phyloP scores from a whole-genome alignment of 2,113 vertebrate genomes.

The Apus apus region DNA sequence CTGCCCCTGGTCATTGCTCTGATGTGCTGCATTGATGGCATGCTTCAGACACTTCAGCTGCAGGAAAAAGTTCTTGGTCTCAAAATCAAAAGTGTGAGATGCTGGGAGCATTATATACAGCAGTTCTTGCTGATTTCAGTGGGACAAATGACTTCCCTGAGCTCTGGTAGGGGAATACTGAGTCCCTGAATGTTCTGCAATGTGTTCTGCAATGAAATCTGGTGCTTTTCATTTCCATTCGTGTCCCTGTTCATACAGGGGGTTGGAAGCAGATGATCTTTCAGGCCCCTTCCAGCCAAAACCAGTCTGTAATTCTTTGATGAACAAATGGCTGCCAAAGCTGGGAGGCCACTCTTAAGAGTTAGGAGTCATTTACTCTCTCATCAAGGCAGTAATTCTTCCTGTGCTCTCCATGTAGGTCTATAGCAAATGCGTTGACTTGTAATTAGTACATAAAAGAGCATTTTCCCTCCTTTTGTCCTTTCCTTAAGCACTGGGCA shows the following conservation, averaged over 20 bases:
- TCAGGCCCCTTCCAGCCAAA: no score
- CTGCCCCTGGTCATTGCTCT: conserved; percentile 36
- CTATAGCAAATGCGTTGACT: neutral
- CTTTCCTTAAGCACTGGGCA: neutral
- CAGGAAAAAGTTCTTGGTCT: neutral
- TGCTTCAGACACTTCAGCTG: neutral
- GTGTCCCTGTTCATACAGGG: no score
- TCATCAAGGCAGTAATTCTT: conserved; percentile 37
- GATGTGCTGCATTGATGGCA: neutral
- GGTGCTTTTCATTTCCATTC: neutral
- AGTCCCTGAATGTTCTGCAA: neutral
- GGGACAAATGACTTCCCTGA: neutral
- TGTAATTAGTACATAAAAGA: conserved; percentile 28
- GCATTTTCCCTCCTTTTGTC: neutral
- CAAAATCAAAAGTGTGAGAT: neutral
- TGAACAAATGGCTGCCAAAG: no score
- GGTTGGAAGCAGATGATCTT: no score
- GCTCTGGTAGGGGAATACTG: neutral
- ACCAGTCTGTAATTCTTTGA: no score
- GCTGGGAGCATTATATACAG: neutral
- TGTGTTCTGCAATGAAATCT: neutral
- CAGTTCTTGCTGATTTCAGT: neutral
- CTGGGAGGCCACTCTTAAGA: neutral
- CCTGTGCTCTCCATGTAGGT: neutral
- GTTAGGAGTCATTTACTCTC: conserved; percentile 17